Conservation (phyloP, 2,888 invertebrate species). For the Acanthosepion esculentum region DNA sequence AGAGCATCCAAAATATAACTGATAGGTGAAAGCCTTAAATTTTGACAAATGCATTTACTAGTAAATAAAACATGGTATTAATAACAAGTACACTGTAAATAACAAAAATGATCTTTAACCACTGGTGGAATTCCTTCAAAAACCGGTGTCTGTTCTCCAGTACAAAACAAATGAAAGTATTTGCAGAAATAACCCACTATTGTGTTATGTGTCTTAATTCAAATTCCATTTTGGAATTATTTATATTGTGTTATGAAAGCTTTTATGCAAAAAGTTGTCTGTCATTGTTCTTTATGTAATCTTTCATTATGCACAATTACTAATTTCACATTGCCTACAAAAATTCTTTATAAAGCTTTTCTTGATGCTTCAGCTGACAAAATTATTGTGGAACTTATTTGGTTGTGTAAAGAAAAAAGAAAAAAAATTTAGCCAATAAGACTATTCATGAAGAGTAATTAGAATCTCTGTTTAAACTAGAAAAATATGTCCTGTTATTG, state of each 20-base stretch:
- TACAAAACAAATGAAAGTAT: background rate
- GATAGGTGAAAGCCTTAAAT: background rate
- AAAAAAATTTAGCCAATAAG: background rate
- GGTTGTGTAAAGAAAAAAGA: background rate
- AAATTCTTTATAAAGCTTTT: background rate
- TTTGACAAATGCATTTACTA: background rate
- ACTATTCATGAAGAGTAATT: background rate
- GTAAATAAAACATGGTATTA: background rate
- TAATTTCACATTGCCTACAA: background rate
- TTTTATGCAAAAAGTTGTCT: background rate
- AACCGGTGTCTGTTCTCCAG: background rate
- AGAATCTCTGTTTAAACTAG: background rate
- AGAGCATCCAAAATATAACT: background rate
- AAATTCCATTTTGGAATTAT: background rate
- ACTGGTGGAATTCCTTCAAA: background rate
- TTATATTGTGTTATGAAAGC: background rate
- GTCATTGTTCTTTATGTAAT: background rate
- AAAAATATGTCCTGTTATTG: background rate
- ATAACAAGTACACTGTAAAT: background rate
- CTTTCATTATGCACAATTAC: background rate
- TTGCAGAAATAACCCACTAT: background rate
- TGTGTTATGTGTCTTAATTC: background rate
- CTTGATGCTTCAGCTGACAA: background rate
- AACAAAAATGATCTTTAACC: background rate
- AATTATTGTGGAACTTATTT: background rate